These are phyloP conservation scores for Cryptocheilus praepositus DNA, from an alignment of 2,888 invertebrate species.

Conservation along the genomic window DNA sequence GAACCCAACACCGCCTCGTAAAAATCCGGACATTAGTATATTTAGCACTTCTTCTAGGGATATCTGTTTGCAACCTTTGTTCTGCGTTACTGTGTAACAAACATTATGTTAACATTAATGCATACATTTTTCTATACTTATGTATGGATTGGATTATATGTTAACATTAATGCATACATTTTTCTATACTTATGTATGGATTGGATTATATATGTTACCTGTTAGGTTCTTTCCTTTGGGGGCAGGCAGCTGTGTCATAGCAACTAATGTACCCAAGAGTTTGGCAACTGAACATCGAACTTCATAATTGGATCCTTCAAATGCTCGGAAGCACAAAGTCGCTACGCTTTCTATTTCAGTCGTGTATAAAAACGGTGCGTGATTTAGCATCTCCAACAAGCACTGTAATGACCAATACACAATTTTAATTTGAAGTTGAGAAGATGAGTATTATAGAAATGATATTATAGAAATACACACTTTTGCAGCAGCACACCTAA, in stretches of 20 bases:
- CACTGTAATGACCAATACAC: slow-evolving; percentile 81
- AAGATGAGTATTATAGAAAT: slow-evolving; percentile 10
- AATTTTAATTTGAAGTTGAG: slow-evolving; percentile 17
- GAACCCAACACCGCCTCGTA: slow-evolving; percentile 95
- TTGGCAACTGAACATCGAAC: slow-evolving; percentile 94
- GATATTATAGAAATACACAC: slow-evolving; percentile 68
- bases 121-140: not conserved
- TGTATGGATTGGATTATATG: too few species aligned
- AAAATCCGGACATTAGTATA: slow-evolving; percentile 93
- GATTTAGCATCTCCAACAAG: slow-evolving; percentile 90
- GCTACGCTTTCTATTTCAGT: slow-evolving; percentile 94
- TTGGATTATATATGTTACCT: slow-evolving; percentile 68
- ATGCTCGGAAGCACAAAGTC: slow-evolving; percentile 92
- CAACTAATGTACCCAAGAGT: slow-evolving; percentile 90
- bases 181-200: not conserved
- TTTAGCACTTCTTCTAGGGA: slow-evolving; percentile 94
- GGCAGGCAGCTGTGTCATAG: slow-evolving; percentile 86
- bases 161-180: not conserved
- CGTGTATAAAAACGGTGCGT: slow-evolving; percentile 89
- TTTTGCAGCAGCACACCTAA: slow-evolving; percentile 93
- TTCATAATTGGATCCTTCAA: slow-evolving; percentile 95
- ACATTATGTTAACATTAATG: not conserved
- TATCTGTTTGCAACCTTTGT: slow-evolving; percentile 81
- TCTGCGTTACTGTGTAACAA: slow-evolving; percentile 76
- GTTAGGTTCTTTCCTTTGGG: slow-evolving; percentile 76